Conservation (phyloP, 2,888 invertebrate species). For the Thereva nobilitata region DNA sequence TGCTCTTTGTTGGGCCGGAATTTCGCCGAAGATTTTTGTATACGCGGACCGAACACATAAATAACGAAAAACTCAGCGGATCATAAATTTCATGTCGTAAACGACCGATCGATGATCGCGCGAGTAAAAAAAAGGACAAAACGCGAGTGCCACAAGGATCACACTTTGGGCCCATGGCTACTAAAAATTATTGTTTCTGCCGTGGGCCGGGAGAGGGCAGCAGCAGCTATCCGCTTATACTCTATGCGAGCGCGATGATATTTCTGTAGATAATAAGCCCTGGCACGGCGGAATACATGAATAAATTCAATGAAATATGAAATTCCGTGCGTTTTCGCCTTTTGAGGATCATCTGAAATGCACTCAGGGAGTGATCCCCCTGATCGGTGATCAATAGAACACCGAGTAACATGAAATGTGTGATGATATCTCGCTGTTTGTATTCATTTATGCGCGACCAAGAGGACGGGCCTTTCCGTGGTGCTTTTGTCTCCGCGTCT, state of each 20-base stretch:
- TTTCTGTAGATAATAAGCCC: conserved; percentile 36
- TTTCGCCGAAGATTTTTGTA: conserved; percentile 38
- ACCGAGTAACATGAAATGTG: conserved; percentile 37
- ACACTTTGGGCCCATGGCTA: conserved; percentile 36
- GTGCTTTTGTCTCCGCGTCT: conserved; percentile 2
- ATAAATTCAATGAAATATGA: conserved; percentile 40
- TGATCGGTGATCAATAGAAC: conserved; percentile 38
- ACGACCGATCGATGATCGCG: not conserved
- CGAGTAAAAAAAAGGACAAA: not conserved
- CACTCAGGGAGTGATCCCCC: conserved; percentile 9
- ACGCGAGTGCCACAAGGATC: conserved; percentile 6
- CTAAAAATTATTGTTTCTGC: conserved; percentile 35
- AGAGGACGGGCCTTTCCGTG: not conserved
- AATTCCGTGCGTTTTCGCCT: conserved; percentile 19
- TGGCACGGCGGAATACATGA: conserved; percentile 38
- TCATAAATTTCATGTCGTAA: conserved; percentile 39
- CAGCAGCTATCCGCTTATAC: not conserved
- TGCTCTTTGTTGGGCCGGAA: conserved; percentile 34
- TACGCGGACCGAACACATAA: conserved; percentile 42
- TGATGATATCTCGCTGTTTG: conserved; percentile 36
- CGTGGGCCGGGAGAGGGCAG: not conserved
- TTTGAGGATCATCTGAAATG: conserved; percentile 18
- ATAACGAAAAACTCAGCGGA: conserved; percentile 41
- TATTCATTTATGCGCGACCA: conserved; percentile 39
- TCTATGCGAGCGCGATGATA: conserved; percentile 26